A percentile compares a stretch with the other conserved stretches of the same genome.
Conservation (phyloP, 2,797 vertebrate species). For the Gymnodraco acuticeps region DNA sequence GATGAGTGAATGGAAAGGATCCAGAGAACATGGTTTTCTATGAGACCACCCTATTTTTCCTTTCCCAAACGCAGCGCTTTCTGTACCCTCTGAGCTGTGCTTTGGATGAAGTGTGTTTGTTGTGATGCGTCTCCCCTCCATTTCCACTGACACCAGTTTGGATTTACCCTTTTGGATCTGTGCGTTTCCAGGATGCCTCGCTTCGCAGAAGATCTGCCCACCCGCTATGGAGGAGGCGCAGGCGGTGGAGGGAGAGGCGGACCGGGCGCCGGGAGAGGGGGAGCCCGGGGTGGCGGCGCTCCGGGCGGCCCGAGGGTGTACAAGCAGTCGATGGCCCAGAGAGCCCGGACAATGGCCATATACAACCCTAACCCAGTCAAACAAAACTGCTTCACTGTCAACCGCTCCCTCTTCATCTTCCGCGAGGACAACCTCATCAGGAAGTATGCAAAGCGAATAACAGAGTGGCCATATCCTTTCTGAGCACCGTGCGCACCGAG, state of each 20-base stretch:
- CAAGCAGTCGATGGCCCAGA: slow-evolving; percentile 98
- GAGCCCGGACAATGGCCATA: slow-evolving; percentile 98
- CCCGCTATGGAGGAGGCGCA: slow-evolving; percentile 93
- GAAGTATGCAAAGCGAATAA: slow-evolving; percentile 99
- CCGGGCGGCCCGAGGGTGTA: slow-evolving; percentile 94
- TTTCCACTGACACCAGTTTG: slow-evolving; percentile 84
- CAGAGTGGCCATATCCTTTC: slow-evolving; percentile 99
- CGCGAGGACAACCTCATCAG: slow-evolving; percentile 98
- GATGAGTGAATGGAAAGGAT: slow-evolving; percentile 71
- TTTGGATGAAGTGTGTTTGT: slow-evolving; percentile 78
- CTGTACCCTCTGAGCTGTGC: slow-evolving; percentile 48
- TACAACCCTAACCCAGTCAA: slow-evolving; percentile 99
- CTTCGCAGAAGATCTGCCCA: slow-evolving; percentile 94
- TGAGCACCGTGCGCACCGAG: slow-evolving; percentile 22
- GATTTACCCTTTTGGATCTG: slow-evolving; percentile 88
- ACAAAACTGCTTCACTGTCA: slow-evolving; percentile 98
- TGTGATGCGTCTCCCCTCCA: slow-evolving; percentile 88
- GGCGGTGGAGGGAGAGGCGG: slow-evolving; percentile 87
- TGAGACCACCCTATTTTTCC: slow-evolving; percentile 51
- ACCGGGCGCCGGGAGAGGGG: slow-evolving; percentile 88
- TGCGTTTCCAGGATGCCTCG: slow-evolving; percentile 94
- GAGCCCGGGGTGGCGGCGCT: slow-evolving; percentile 87
- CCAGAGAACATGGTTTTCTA: slow-evolving; percentile 55
- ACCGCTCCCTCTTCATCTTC: slow-evolving; percentile 99
- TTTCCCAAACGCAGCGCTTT: slow-evolving; percentile 32